Percentiles rank a stretch among this genome's conserved stretches.
Evolutionary conservation across 2,113 vertebrate genomes (phyloP).

Genomic region (Embiotoca jacksoni): DNA sequence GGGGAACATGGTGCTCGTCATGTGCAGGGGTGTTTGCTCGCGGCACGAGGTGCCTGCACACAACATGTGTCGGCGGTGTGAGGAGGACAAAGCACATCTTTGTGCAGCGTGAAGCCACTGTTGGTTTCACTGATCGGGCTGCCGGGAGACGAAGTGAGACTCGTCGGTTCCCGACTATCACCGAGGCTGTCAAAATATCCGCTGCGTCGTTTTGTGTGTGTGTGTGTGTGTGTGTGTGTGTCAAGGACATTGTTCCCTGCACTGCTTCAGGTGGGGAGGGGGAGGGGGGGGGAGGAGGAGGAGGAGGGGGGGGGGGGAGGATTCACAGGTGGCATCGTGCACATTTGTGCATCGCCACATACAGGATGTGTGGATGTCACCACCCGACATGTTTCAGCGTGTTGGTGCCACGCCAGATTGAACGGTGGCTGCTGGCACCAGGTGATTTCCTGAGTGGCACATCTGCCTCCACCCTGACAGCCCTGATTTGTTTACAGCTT

Average conservation of each 20-base stretch:
- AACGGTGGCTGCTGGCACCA: not conserved
- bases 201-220: conserved; percentile 19
- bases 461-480: conserved; percentile 39
- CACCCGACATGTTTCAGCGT: not conserved
- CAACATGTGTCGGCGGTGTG: conserved; percentile 57
- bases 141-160: not conserved
- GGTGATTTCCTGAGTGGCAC: conserved; percentile 50
- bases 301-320: not conserved
- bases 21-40: conserved; percentile 12
- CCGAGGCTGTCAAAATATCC: conserved; percentile 20
- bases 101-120: conserved; percentile 13
- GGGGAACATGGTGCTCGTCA: conserved; percentile 24
- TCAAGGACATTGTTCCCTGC: conserved; percentile 65
- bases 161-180: not conserved
- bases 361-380: conserved; percentile 4
- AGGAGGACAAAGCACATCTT: conserved; percentile 46
- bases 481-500: conserved; percentile 39
- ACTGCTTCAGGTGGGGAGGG: not conserved
- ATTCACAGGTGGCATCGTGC: conserved; percentile 71
- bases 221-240: conserved; percentile 6
- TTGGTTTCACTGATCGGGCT: conserved; percentile 5
- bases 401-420: conserved; percentile 7
- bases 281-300: not conserved
- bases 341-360: not conserved
- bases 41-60: conserved; percentile 9